Conservation (phyloP, 2,888 invertebrate species). For the Thymelicus sylvestris region DNA sequence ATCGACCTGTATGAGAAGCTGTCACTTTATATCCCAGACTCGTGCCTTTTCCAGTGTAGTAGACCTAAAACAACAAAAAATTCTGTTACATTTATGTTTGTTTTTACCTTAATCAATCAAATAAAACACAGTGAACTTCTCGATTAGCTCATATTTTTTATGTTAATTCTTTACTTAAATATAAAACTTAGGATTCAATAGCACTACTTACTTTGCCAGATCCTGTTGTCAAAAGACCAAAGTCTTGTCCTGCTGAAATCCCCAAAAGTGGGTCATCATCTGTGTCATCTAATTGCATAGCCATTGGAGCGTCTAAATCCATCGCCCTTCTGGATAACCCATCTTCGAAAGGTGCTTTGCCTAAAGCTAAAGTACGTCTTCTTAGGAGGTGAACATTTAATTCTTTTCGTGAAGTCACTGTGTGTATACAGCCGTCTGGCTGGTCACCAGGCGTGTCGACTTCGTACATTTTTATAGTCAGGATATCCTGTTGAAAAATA, state of each 20-base stretch:
- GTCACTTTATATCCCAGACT: slow-evolving; percentile 92
- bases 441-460: slow-evolving; percentile 55
- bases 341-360: slow-evolving; percentile 73
- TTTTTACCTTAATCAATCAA: no score
- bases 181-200: background rate
- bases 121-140: no score
- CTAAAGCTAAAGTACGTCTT: slow-evolving; percentile 68
- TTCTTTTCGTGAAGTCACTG: slow-evolving; percentile 62
- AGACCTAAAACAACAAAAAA: slow-evolving; percentile 76
- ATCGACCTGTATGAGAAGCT: slow-evolving; percentile 83
- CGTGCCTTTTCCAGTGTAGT: slow-evolving; percentile 94
- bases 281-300: slow-evolving; percentile 83
- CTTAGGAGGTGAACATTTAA: slow-evolving; percentile 69
- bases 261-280: slow-evolving; percentile 92
- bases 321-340: slow-evolving; percentile 56
- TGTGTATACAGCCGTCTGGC: slow-evolving; percentile 51
- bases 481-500: slow-evolving; percentile 61
- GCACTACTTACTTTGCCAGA: slow-evolving; percentile 89
- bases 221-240: slow-evolving; percentile 92
- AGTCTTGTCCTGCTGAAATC: slow-evolving; percentile 95
- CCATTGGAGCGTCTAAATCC: slow-evolving; percentile 79
- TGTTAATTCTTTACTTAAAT: no score
- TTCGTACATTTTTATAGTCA: slow-evolving; percentile 72
- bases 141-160: no score
- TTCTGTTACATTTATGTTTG: slow-evolving; percentile 29